phyloP scores from a whole-genome alignment of 2,797 vertebrate species.

The Poeciliopsis presidionis region DNA sequence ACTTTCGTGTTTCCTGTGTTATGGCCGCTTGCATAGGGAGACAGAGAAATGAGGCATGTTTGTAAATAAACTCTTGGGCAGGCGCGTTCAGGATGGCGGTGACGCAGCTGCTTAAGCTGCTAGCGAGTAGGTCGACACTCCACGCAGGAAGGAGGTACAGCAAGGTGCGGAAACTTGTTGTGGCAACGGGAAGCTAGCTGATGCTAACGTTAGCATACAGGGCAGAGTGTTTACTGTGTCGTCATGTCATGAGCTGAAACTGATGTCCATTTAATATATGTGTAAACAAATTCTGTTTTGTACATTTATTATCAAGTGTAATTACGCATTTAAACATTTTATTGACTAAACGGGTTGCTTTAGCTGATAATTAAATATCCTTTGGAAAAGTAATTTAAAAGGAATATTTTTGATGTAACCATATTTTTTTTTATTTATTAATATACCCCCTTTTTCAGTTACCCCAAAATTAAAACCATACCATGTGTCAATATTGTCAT shows the following conservation, averaged over 20 bases:
- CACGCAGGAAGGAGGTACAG: conserved; percentile 70
- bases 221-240: conserved; percentile 4
- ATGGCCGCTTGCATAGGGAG: conserved; percentile 74
- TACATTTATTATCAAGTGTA: background rate
- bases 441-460: background rate
- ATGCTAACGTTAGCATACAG: conserved; percentile 3
- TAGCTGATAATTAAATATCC: background rate
- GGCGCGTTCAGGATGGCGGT: conserved; percentile 58
- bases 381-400: background rate
- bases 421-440: background rate
- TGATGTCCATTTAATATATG: background rate
- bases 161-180: conserved; percentile 70
- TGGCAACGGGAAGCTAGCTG: background rate
- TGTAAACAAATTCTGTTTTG: background rate
- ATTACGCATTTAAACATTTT: background rate
- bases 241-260: background rate
- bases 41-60: conserved; percentile 25
- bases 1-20: conserved; percentile 72
- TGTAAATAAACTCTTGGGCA: background rate
- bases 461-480: background rate
- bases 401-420: background rate
- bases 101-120: conserved; percentile 45
- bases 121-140: conserved; percentile 34
- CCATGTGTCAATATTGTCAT: background rate
- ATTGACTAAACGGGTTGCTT: no score